These are phyloP conservation scores for Lepilemur septentrionalis DNA, from an alignment of 2,797 vertebrate species.

Conservation along the genomic window DNA sequence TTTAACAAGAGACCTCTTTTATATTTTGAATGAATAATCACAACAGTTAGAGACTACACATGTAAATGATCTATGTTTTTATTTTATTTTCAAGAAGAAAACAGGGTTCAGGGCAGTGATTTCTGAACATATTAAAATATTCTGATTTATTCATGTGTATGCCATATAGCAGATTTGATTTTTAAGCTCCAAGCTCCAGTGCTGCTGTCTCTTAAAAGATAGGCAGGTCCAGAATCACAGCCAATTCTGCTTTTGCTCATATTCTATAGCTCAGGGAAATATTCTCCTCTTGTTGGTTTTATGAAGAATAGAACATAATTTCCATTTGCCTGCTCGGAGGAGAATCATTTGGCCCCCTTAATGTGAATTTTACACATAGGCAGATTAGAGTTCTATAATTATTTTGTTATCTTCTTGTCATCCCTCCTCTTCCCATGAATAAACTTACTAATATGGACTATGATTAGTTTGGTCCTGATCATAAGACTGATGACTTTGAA, in stretches of 20 bases:
- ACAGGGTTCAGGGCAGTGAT: background rate
- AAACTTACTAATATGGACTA: background rate
- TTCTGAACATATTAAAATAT: background rate
- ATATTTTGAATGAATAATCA: slow-evolving; percentile 1
- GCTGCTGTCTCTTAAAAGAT: background rate
- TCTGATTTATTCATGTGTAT: slow-evolving; percentile 1
- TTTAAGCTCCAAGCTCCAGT: background rate
- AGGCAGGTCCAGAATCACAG: background rate
- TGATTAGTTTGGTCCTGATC: background rate
- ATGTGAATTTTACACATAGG: slow-evolving; percentile 36
- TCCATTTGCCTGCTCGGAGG: slow-evolving; percentile 48
- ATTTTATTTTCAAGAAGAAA: background rate
- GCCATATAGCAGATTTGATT: background rate
- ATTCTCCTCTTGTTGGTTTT: background rate
- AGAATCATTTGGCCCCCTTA: slow-evolving; percentile 21
- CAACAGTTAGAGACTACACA: background rate
- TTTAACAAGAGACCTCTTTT: background rate
- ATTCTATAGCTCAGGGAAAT: slow-evolving; percentile 3
- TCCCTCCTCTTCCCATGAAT: background rate
- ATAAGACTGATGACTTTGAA: background rate
- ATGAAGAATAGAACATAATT: slow-evolving; percentile 37
- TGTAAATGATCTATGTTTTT: background rate
- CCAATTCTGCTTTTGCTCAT: slow-evolving; percentile 24
- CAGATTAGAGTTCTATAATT: background rate
- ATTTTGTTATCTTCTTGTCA: background rate